Evolutionary conservation across 2,797 vertebrate species (phyloP), one percentile per base, ranked within the genome.

Genomic region (Poeciliopsis paucimaculata): DNA sequence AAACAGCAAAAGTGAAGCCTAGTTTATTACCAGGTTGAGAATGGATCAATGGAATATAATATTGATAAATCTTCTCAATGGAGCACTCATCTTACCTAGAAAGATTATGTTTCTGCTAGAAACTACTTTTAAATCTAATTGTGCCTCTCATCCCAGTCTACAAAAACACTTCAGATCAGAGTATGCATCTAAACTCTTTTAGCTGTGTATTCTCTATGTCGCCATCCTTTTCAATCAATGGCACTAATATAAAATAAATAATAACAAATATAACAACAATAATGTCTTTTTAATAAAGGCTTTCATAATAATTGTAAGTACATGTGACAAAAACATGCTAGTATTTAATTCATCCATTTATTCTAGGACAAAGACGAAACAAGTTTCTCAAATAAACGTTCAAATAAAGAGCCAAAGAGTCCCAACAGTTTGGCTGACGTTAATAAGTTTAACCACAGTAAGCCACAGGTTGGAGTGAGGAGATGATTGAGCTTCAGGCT

Each of bases 401-500:
- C 20, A 68, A 68, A 43, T 43, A 26, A 41, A 41, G 36, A 68
- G 26, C 12, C 23, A 20, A 45, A 18, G 41, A 16, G 41, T 71
- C 12, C 41, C 26, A 3, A 45, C 26, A 45, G 41, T n/a, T 45
- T 28, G 68, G 39, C 41, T 45, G 13, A 71, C 26, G 1, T 71
- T 71, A 45, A 71, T 45, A 45, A 45, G 41, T 45, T 71, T 28
- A 71, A 71, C 41, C n/a, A 43, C 68, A 43, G 16, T 1, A 5
- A 75, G 26, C n/a, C n/a, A 15, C 72, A 45, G 68, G 46, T 57
- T 20, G 36, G 49, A 16, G 49, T 34, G 68, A 53, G 5, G 73
- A 78, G 66, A 78, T 60, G 78, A 75, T 64, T 51, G 78, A 45
- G 49, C 43, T 26, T 81, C 41, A 55, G 18, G 46, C n/a, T 66